Percentiles rank a stretch among this genome's conserved stretches.
phyloP scores from a whole-genome alignment of 2,113 vertebrate genomes.

The Phalacrocorax carbo region DNA sequence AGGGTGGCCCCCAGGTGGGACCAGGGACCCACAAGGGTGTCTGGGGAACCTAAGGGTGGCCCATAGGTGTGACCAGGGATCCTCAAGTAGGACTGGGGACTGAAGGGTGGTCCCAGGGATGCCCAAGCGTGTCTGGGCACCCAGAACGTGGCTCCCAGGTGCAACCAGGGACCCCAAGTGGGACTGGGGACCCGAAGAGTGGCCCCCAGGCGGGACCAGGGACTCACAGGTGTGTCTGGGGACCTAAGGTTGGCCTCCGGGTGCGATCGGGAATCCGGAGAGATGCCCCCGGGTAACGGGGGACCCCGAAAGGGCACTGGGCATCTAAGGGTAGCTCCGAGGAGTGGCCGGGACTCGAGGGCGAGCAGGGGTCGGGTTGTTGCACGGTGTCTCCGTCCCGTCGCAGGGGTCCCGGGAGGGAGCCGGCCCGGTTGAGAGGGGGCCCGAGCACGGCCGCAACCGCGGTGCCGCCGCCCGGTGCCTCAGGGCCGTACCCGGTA shows the following conservation, averaged over 20 bases:
- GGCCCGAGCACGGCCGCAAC: not conserved
- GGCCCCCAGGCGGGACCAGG: accelerated
- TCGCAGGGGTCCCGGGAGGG: not conserved
- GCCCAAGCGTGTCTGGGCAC: no score
- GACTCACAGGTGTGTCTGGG: no score
- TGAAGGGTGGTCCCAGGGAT: no score
- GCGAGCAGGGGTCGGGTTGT: not conserved
- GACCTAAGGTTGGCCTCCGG: not conserved
- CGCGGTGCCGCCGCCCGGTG: not conserved
- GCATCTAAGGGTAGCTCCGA: accelerated
- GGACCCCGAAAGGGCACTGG: no score
- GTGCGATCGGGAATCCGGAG: no score
- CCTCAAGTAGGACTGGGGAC: no score
- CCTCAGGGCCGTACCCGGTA: constrained; percentile 76
- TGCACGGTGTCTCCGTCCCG: not conserved
- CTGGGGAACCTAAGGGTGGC: no score
- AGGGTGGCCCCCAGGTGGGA: accelerated
- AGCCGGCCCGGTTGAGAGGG: no score
- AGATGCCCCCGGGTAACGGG: no score
- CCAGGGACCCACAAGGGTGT: no score
- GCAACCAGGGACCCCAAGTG: not conserved
- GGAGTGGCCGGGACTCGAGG: not conserved
- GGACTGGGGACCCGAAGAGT: accelerated
- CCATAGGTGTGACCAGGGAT: no score
- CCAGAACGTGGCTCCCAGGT: no score